Evolutionary conservation across 2,113 vertebrate species (phyloP).

Genomic region (Sula dactylatra): DNA sequence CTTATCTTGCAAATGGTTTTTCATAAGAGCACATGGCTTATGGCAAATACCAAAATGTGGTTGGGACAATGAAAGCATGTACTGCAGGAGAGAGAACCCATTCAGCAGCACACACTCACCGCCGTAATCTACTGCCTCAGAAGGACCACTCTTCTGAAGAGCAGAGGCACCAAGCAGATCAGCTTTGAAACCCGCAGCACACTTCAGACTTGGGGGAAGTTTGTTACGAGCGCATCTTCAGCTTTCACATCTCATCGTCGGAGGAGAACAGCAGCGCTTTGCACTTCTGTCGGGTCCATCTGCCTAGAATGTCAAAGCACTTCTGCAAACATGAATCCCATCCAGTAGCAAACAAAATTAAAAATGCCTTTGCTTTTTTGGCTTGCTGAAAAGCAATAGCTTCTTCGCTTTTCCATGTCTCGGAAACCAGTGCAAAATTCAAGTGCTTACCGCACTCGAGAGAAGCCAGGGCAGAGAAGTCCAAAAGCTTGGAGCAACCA

Average conservation of each 20-base stretch:
- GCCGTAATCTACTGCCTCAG: slow-evolving; percentile 12
- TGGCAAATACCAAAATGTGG: slow-evolving; percentile 64
- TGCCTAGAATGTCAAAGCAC: background rate
- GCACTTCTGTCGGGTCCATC: background rate
- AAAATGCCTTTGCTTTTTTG: background rate
- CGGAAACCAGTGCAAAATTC: rapidly evolving
- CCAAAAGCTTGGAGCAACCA: background rate
- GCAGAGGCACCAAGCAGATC: background rate
- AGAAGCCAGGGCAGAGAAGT: background rate
- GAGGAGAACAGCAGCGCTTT: background rate
- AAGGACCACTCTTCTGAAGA: background rate
- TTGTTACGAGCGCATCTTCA: background rate
- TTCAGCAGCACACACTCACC: background rate
- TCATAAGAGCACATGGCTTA: slow-evolving; percentile 65
- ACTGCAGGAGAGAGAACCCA: background rate
- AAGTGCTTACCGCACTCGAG: rapidly evolving
- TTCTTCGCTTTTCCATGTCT: background rate
- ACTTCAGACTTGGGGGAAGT: background rate
- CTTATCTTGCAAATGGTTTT: slow-evolving; percentile 80
- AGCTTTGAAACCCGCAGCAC: background rate
- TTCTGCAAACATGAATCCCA: background rate
- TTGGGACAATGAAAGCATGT: slow-evolving; percentile 42
- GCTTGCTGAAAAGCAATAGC: background rate
- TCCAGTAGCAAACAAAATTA: background rate
- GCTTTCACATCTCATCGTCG: background rate